Percentiles rank a stretch among this genome's conserved stretches.
Evolutionary conservation across 2,888 invertebrate species (phyloP).

Genomic region (Hymenopus coronatus): DNA sequence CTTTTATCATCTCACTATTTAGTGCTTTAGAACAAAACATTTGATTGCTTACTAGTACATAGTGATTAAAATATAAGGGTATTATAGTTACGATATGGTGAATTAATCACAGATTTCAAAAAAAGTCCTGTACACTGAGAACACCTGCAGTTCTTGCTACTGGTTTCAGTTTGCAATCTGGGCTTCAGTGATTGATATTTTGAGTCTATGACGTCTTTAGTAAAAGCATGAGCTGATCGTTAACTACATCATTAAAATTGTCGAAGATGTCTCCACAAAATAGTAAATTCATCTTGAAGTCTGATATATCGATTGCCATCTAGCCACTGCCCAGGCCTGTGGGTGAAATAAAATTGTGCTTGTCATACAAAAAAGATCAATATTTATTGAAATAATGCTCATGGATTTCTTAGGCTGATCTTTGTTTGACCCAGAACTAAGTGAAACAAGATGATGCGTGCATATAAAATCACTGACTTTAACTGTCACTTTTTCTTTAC

Average conservation of each 20-base stretch:
- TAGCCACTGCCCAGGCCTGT: neutral
- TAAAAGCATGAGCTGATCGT: neutral
- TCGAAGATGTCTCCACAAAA: neutral
- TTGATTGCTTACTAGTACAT: neutral
- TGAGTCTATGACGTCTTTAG: neutral
- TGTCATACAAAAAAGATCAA: neutral
- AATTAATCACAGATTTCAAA: conserved; percentile 17
- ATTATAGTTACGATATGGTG: neutral
- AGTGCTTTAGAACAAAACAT: neutral
- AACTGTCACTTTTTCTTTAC: no score
- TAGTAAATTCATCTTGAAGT: neutral
- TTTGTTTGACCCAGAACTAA: no score
- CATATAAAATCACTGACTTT: no score
- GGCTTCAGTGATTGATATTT: neutral
- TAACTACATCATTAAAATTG: neutral
- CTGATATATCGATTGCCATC: neutral
- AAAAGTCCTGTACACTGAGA: neutral
- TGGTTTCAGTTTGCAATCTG: no score
- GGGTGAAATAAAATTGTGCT: neutral
- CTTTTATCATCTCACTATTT: neutral
- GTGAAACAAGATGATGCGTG: no score
- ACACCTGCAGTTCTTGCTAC: neutral
- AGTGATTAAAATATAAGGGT: neutral
- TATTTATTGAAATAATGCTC: neutral
- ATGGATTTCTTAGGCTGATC: no score